Evolutionary conservation across 53 echinoderm and acorn worm species (phyloP), one percentile per base, ranked within the genome.

Genomic region (Pentamera pediparva): DNA sequence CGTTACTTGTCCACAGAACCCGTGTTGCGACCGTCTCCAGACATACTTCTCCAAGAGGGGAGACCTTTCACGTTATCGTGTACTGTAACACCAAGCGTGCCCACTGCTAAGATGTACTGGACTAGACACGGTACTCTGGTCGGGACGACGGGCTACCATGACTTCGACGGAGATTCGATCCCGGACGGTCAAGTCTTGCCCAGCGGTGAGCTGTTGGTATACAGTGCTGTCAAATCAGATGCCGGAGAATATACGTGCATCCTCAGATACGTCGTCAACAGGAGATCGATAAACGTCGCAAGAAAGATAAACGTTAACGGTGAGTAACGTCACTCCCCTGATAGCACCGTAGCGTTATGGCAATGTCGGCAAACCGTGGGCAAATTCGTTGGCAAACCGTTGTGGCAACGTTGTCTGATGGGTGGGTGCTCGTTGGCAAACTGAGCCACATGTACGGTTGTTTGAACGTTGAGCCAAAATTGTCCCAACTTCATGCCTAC

Each of bases 221-320:
- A 65, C 22, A 11, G 25, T 4, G 38, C 65, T 2, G 43, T 39
- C 11, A 65, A 24, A 37, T 39, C 21, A 13, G 65, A 65, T 28
- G 65, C 65, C 22, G 65, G 65, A 13, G 8, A 39, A 11, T 65
- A 65, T 9, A 65, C 65, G 1, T 65, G 65, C 43, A 39, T 65
- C 7, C 37, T 65, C 17, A 36, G 65, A 65, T 65, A 65, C 26
- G 39, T 65, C 37, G 39, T 65, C 2, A 65, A 39, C 37, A 20
- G 65, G 2, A 20, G 39, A 7, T 65, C 65, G 2, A 27, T 24
- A 65, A 37, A 9, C 6, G 27, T 65, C 26, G 19, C 20, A 27
- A 38, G 19, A 37, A 65, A 40, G 25, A 40, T 65, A 11, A 65
- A 65, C 40, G 65, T 65, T 7, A 65, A 65, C 25, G 25, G 65